Evolutionary conservation across 64 coral and sea anemone genomes (phyloP).

Genomic region (Hydrozoanthus tunicans): DNA sequence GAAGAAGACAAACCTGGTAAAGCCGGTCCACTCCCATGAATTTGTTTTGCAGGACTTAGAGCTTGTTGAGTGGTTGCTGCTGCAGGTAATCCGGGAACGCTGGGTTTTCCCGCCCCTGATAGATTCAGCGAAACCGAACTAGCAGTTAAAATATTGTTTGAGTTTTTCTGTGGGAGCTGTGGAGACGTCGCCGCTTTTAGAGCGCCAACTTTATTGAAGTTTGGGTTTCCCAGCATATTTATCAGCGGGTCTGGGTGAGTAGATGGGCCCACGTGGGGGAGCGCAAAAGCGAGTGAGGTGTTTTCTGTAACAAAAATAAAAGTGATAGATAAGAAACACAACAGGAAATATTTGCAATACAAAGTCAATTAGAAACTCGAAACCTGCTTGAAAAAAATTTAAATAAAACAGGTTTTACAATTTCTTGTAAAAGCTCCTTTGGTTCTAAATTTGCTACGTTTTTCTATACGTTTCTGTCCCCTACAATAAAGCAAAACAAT

Average conservation of each 20-base stretch:
- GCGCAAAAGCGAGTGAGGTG: conserved; percentile 35
- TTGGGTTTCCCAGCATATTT: conserved; percentile 51
- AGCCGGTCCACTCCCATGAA: neutral
- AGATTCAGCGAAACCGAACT: neutral
- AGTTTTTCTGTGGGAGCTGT: neutral
- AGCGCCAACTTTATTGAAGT: conserved; percentile 33
- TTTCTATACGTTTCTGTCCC: no score
- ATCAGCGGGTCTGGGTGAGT: conserved; percentile 43
- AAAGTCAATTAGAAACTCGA: no score
- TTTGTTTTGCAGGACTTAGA: neutral
- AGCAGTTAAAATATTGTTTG: conserved; percentile 3
- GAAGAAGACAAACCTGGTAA: neutral
- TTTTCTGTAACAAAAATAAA: conserved; percentile 29
- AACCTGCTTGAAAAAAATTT: no score
- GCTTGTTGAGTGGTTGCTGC: neutral
- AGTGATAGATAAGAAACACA: neutral
- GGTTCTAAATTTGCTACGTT: no score
- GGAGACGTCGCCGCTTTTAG: neutral
- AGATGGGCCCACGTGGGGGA: neutral
- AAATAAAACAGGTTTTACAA: no score
- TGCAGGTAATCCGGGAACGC: neutral
- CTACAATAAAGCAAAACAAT: no score
- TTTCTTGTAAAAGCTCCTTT: no score
- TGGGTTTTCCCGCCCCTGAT: neutral
- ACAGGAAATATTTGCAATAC: neutral